Conservation (phyloP, 2,888 invertebrate genomes). For the Adelphocoris suturalis region DNA sequence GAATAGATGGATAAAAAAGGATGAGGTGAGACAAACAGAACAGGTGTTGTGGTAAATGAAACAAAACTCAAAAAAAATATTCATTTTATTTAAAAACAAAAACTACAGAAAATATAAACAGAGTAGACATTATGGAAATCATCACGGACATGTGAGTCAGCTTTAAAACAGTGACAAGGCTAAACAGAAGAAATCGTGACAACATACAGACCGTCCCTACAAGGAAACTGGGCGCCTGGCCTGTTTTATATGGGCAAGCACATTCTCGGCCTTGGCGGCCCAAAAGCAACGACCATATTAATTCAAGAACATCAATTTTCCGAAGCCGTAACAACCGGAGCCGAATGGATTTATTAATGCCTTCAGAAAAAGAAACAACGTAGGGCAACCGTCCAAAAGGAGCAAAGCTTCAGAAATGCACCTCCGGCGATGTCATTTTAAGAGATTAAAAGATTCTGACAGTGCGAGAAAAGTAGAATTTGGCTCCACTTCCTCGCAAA, state of each 20-base stretch:
- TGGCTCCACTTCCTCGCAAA: slow-evolving; percentile 5
- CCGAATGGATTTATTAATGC: background rate
- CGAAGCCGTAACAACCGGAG: background rate
- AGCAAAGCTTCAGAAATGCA: background rate
- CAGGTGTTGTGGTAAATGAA: slow-evolving; percentile 18
- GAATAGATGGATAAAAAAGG: too few species aligned
- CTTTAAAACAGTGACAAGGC: slow-evolving; percentile 26
- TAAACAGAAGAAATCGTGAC: slow-evolving; percentile 43
- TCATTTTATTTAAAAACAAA: background rate
- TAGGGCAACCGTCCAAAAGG: background rate
- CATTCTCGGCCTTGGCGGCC: slow-evolving; percentile 22
- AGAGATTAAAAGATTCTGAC: background rate
- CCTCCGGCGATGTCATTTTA: background rate
- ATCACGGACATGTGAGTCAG: slow-evolving; percentile 14
- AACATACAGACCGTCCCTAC: background rate
- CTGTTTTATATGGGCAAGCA: slow-evolving; percentile 21
- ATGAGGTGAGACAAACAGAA: background rate
- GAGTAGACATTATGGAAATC: background rate
- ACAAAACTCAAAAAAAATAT: background rate
- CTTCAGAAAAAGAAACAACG: background rate
- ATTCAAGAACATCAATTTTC: background rate
- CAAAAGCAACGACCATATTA: background rate
- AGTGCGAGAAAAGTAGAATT: slow-evolving; percentile 2
- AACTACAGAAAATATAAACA: too few species aligned
- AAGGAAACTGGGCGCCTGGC: slow-evolving; percentile 28